Conservation (phyloP, 2,888 invertebrate species). For the Drosophila vallismaia region DNA sequence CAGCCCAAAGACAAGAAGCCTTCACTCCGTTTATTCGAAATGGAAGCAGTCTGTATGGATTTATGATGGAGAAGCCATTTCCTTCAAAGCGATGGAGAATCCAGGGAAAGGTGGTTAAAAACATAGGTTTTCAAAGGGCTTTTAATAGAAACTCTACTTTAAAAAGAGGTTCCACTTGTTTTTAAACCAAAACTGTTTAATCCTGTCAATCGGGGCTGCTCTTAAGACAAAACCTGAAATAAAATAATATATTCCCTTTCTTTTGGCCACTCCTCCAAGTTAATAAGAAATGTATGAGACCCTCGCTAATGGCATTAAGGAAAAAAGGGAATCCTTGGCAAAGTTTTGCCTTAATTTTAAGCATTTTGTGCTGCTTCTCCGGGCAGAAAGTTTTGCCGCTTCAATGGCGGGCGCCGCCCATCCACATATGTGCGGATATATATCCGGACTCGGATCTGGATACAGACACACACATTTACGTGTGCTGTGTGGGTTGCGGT, state of each 20-base stretch:
- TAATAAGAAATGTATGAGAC: constrained; percentile 39
- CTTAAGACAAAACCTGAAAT: background rate
- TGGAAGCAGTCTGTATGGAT: constrained; percentile 16
- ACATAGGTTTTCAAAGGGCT: too few relatives aligned
- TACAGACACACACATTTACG: background rate
- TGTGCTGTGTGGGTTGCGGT: constrained; percentile 8
- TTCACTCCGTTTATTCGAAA: constrained; percentile 28
- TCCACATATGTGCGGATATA: constrained; percentile 35
- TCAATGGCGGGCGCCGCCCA: constrained; percentile 55
- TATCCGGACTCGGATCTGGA: constrained; percentile 18
- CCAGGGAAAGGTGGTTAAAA: background rate
- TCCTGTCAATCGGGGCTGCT: background rate
- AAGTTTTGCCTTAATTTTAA: constrained; percentile 72
- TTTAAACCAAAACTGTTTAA: background rate
- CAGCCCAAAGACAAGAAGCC: constrained; percentile 62
- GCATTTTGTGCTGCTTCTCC: constrained; percentile 61
- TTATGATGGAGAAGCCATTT: constrained; percentile 21
- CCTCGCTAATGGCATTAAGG: constrained; percentile 24
- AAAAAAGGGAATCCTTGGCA: constrained; percentile 42
- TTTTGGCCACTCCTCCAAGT: constrained; percentile 26
- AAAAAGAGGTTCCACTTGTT: background rate
- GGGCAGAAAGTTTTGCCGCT: constrained; percentile 72
- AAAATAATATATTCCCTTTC: constrained; percentile 20
- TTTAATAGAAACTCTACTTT: background rate
- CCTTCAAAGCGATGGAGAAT: constrained; percentile 6